phyloP scores from a whole-genome alignment of 64 coral and sea anemone genomes.

The Platygyra sinensis region DNA sequence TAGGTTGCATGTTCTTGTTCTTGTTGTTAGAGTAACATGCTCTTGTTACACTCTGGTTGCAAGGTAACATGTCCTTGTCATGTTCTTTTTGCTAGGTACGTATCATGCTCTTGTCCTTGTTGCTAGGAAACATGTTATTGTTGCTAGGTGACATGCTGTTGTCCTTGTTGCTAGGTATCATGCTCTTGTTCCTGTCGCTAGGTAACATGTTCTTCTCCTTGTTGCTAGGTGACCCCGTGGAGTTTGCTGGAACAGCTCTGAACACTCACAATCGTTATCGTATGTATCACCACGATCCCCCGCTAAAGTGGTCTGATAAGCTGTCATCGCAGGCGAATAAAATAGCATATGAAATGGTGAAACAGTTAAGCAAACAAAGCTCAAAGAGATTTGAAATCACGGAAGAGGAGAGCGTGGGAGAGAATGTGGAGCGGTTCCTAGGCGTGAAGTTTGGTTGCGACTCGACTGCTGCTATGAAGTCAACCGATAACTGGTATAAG shows the following conservation, averaged over 20 bases:
- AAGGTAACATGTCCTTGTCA: constrained; percentile 15
- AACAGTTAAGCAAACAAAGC: constrained; percentile 12
- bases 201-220: background rate
- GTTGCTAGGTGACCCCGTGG: constrained; percentile 33
- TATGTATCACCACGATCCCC: constrained; percentile 66
- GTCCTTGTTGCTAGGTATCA: too few relatives aligned
- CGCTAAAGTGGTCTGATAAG: constrained; percentile 73
- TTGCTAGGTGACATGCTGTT: too few relatives aligned
- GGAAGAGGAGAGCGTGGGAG: constrained; percentile 60
- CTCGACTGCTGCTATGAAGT: constrained; percentile 62
- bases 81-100: too few relatives aligned
- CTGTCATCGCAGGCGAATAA: constrained; percentile 73
- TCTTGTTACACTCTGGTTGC: too few relatives aligned
- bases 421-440: constrained; percentile 79
- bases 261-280: constrained; percentile 79
- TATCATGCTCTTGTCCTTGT: too few relatives aligned
- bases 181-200: background rate
- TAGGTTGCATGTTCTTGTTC: too few relatives aligned
- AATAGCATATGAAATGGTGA: constrained; percentile 63
- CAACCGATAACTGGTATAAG: constrained; percentile 69
- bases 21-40: too few relatives aligned
- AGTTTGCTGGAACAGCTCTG: constrained; percentile 53
- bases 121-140: too few relatives aligned
- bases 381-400: constrained; percentile 50
- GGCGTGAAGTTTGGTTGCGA: constrained; percentile 70